These are phyloP conservation scores for Ips typographus DNA, from an alignment of 1,140 invertebrate genomes.

Conservation along the genomic window DNA sequence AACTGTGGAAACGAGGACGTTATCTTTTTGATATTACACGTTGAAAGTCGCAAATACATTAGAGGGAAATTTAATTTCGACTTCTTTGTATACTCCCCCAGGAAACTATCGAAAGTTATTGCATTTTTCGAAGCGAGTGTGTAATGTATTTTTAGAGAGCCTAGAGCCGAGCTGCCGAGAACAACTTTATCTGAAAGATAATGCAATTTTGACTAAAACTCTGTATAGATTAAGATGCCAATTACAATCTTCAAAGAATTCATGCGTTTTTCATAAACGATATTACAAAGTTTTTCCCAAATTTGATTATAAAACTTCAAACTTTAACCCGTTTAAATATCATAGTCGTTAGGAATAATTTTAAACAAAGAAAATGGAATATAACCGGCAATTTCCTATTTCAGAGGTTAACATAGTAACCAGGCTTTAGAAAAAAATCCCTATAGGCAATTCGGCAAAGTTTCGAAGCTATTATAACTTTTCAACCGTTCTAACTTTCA, in stretches of 20 bases:
- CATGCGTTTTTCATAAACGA: constrained; percentile 19
- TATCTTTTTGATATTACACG: neutral
- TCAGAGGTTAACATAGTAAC: constrained; percentile 11
- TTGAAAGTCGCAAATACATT: constrained; percentile 2
- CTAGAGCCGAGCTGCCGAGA: neutral
- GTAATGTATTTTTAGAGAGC: constrained; percentile 9
- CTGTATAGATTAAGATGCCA: neutral
- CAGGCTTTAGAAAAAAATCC: constrained; percentile 10
- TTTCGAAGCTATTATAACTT: constrained; percentile 19
- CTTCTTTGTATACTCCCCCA: constrained; percentile 11
- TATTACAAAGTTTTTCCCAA: constrained; percentile 27
- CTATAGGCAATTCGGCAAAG: constrained; percentile 9
- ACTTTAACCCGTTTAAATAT: constrained; percentile 23
- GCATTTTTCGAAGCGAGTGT: constrained; percentile 7
- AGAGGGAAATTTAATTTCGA: constrained; percentile 19
- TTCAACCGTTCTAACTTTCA: neutral
- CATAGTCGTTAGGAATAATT: constrained; percentile 33
- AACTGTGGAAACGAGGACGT: constrained; percentile 8
- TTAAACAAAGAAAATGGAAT: constrained; percentile 33
- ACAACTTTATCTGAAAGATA: no score
- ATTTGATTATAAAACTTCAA: constrained; percentile 34
- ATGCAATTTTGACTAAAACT: no score
- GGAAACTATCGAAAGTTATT: constrained; percentile 19
- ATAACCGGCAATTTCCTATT: constrained; percentile 26
- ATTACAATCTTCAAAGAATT: constrained; percentile 24